These are phyloP conservation scores for Porites divaricata DNA, from an alignment of 92 coral and sea anemone genomes.

Conservation along the genomic window DNA sequence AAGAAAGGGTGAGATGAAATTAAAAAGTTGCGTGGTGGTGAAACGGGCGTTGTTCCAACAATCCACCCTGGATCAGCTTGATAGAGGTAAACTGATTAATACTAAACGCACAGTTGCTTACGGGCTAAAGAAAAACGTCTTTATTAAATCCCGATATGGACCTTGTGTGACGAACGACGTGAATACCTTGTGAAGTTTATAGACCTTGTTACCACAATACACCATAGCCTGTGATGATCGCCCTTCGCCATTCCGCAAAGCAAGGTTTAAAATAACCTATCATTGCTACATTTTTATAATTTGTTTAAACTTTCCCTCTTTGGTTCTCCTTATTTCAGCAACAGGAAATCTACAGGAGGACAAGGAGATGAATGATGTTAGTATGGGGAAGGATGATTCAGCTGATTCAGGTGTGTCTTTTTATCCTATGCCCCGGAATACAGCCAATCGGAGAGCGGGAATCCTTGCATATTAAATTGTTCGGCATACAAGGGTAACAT, in stretches of 20 bases:
- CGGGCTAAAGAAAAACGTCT: no score
- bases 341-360: constrained; percentile 12
- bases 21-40: constrained; percentile 51
- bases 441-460: no score
- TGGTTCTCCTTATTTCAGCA: constrained; percentile 9
- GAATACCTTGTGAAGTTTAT: background rate
- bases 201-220: background rate
- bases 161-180: background rate
- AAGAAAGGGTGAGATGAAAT: background rate
- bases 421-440: no score
- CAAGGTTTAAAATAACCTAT: background rate
- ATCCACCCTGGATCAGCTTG: constrained; percentile 36
- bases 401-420: constrained; percentile 11
- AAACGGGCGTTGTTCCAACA: constrained; percentile 36
- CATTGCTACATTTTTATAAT: background rate
- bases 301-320: background rate
- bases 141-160: no score
- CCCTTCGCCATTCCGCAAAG: constrained; percentile 3
- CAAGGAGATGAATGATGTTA: background rate
- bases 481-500: no score
- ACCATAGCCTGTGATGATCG: background rate
- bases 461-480: no score
- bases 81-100: constrained; percentile 25
- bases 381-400: background rate
- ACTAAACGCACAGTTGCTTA: background rate